Evolutionary conservation across 2,797 vertebrate genomes (phyloP).

Genomic region (Thalassophryne amazonica): DNA sequence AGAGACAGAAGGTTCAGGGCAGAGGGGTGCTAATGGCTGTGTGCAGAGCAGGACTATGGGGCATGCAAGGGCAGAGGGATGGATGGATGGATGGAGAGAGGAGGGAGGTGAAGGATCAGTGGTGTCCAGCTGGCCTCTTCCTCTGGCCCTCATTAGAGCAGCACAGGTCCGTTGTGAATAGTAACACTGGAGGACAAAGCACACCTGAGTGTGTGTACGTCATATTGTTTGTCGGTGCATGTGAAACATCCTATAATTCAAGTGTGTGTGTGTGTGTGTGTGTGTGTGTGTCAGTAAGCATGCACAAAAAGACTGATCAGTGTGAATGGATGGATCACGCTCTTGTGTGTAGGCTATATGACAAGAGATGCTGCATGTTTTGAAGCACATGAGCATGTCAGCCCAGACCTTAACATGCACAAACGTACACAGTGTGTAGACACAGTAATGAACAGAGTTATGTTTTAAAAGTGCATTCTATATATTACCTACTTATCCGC

Average conservation of each 20-base stretch:
- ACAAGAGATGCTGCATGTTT: too few relatives aligned
- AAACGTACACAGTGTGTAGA: too few relatives aligned
- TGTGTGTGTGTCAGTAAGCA: not conserved
- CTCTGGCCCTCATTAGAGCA: constrained; percentile 66
- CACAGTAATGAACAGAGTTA: too few relatives aligned
- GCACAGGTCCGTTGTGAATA: constrained; percentile 53
- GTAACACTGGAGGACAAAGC: constrained; percentile 44
- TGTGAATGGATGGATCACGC: not conserved
- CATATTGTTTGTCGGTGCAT: not conserved
- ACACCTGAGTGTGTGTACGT: not conserved
- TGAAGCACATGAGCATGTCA: too few relatives aligned
- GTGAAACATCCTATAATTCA: not conserved
- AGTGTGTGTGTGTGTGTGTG: not conserved
- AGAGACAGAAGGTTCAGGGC: constrained; percentile 52
- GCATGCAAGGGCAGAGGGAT: constrained; percentile 19
- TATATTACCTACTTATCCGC: too few relatives aligned
- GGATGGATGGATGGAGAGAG: constrained; percentile 27
- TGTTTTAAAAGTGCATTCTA: too few relatives aligned
- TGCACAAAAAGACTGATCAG: too few relatives aligned
- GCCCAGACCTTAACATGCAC: too few relatives aligned
- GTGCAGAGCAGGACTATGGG: constrained; percentile 52
- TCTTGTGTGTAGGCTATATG: not conserved
- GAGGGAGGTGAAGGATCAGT: constrained; percentile 53
- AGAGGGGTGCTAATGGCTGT: constrained; percentile 62
- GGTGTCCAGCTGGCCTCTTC: constrained; percentile 68